Percentiles rank a stretch among this genome's conserved stretches.
Evolutionary conservation across 2,888 invertebrate genomes (phyloP).

Genomic region (Acleris cristana): DNA sequence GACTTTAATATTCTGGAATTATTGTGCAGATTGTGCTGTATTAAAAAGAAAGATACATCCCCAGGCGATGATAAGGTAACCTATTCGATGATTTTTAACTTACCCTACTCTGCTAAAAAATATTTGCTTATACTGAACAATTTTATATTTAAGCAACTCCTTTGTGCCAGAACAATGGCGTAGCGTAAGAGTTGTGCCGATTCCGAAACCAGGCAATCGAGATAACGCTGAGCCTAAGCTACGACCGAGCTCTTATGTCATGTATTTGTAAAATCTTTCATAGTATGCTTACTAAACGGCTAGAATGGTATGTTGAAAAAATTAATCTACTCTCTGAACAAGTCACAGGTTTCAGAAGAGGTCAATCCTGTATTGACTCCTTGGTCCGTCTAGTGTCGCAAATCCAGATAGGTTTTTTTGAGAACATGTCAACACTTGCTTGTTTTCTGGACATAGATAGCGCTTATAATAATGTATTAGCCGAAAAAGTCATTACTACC

Average conservation of each 20-base stretch:
- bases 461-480: neutral
- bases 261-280: neutral
- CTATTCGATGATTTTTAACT: constrained; percentile 34
- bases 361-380: neutral
- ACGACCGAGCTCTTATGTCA: neutral
- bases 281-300: neutral
- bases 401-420: neutral
- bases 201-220: neutral
- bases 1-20: constrained; percentile 21
- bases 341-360: neutral
- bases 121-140: constrained; percentile 24
- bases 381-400: neutral
- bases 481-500: neutral
- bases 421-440: neutral
- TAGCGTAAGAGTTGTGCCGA: neutral
- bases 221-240: neutral
- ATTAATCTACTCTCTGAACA: neutral
- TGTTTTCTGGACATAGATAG: neutral
- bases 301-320: neutral
- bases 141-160: neutral
- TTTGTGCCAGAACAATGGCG: constrained; percentile 17
- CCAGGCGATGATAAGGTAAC: constrained; percentile 31
- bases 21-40: constrained; percentile 11
- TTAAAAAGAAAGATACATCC: constrained; percentile 26
- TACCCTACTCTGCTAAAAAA: constrained; percentile 28